Evolutionary conservation across 1,140 invertebrate genomes (phyloP), one percentile per base, ranked within the genome.

Genomic region (Trichogramma pretiosum): DNA sequence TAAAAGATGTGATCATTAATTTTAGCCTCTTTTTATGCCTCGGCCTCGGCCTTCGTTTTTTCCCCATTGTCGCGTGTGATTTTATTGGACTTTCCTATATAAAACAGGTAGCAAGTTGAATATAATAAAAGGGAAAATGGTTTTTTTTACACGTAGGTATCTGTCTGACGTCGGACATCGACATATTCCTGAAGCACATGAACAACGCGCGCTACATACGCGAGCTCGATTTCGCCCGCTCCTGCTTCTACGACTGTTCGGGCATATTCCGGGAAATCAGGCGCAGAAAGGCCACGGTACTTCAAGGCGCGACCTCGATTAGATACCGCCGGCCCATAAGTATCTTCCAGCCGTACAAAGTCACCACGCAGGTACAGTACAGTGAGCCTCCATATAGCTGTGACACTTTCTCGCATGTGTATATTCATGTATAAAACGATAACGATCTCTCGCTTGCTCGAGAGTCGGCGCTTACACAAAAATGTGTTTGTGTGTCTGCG

Each of bases 151-250:
- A n/a, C 60, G 19, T 52, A 86, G 83, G 84, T 1, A 72, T 88
- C 16, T 88, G 85, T 54, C 82, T 79, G 3, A 85, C 84, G 0
- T 83, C 85, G 62, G 87, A 91, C 64, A 73, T 89, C 16, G 87
- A 91, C 59, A 77, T 86, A 34, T 78, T 86, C 42, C 65, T 87
- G 0, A 72, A 73, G 3, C 87, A 90, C 61, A 90, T 90, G 87
- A 91, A 90, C 63, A 90, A 90, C 62, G 83, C 85, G 0, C 76
- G 86, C 7, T 91, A 88, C 51, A 62, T 89, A 2, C 73, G 87
- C 5, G 87, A 90, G 60, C 67, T 89, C 46, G 87, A 90, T 61
- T 89, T 90, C 67, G 87, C 84, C 3, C 74, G 85, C 19, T 87
- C 88, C 57, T 77, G 85, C 54, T 86, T 81, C 63, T 87, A 85